These are phyloP conservation scores for Drosophila trapezifrons DNA, from an alignment of 1,140 invertebrate genomes.

Conservation along the genomic window DNA sequence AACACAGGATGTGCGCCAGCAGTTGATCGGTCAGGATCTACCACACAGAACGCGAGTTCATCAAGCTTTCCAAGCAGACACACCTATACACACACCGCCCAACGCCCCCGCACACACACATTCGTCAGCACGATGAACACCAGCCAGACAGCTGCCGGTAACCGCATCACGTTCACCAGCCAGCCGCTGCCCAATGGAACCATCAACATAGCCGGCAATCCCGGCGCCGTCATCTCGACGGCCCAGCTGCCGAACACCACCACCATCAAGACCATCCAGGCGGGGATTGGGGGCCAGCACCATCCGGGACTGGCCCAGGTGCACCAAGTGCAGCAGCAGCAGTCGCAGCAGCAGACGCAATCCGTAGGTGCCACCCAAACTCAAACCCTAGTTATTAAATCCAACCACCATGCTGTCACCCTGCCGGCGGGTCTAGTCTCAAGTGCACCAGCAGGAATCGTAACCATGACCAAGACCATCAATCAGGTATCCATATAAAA, in stretches of 20 bases:
- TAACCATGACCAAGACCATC: conserved; percentile 84
- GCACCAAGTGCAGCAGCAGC: conserved; percentile 58
- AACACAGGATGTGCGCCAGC: conserved; percentile 64
- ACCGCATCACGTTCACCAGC: conserved; percentile 85
- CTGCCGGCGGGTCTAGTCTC: conserved; percentile 84
- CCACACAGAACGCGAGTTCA: conserved; percentile 15
- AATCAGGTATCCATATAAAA: conserved; percentile 81
- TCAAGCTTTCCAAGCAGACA: conserved; percentile 32
- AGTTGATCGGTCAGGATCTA: conserved; percentile 55
- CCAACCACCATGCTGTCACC: conserved; percentile 84
- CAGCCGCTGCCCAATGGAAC: conserved; percentile 87
- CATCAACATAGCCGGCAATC: conserved; percentile 77
- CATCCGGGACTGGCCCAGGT: conserved; percentile 78
- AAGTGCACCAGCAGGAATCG: conserved; percentile 84
- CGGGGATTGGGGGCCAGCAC: conserved; percentile 60
- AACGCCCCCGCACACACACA: not conserved
- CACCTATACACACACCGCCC: conserved; percentile 21
- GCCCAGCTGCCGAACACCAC: conserved; percentile 83
- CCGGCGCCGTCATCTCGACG: conserved; percentile 73
- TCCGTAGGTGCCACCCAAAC: conserved; percentile 84
- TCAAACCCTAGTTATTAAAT: conserved; percentile 84
- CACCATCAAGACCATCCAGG: conserved; percentile 85
- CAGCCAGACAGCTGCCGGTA: conserved; percentile 73
- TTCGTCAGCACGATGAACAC: conserved; percentile 68
- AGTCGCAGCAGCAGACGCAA: conserved; percentile 73